Conservation (phyloP, 2,888 invertebrate genomes). For the Epinotia bilunana region DNA sequence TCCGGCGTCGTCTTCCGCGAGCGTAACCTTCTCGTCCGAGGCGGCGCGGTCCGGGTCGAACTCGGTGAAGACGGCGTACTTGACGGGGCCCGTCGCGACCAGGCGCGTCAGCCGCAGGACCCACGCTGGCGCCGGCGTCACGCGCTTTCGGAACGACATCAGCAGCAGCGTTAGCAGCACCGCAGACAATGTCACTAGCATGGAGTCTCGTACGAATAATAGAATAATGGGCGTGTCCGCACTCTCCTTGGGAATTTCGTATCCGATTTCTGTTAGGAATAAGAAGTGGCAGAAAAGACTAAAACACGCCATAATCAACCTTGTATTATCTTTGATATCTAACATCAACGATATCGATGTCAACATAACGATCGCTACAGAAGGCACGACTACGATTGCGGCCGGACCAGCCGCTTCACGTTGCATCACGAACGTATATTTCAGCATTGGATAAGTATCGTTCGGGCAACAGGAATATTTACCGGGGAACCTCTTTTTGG, state of each 20-base stretch:
- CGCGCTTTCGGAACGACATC: constrained; percentile 65
- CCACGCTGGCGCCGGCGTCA: constrained; percentile 67
- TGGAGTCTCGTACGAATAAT: constrained; percentile 75
- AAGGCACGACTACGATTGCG: constrained; percentile 84
- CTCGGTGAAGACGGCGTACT: constrained; percentile 76
- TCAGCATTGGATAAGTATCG: constrained; percentile 85
- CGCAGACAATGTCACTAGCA: constrained; percentile 69
- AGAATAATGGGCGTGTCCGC: constrained; percentile 83
- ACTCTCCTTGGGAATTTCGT: constrained; percentile 85
- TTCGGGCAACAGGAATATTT: constrained; percentile 83
- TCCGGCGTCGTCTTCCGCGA: constrained; percentile 58
- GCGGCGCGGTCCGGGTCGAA: constrained; percentile 67
- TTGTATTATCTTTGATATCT: constrained; percentile 83
- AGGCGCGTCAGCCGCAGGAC: constrained; percentile 64
- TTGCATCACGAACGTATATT: constrained; percentile 82
- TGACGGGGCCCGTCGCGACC: constrained; percentile 68
- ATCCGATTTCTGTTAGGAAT: constrained; percentile 84
- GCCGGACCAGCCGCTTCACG: constrained; percentile 84
- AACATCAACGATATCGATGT: constrained; percentile 84
- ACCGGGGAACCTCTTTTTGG: constrained; percentile 74
- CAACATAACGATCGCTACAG: constrained; percentile 80
- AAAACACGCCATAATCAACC: constrained; percentile 82
- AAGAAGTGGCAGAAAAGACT: constrained; percentile 86
- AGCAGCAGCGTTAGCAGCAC: constrained; percentile 70
- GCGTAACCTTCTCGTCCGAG: constrained; percentile 56